phyloP scores from a whole-genome alignment of 2,888 invertebrate genomes.

The Liopterus haemorrhoidalis region DNA sequence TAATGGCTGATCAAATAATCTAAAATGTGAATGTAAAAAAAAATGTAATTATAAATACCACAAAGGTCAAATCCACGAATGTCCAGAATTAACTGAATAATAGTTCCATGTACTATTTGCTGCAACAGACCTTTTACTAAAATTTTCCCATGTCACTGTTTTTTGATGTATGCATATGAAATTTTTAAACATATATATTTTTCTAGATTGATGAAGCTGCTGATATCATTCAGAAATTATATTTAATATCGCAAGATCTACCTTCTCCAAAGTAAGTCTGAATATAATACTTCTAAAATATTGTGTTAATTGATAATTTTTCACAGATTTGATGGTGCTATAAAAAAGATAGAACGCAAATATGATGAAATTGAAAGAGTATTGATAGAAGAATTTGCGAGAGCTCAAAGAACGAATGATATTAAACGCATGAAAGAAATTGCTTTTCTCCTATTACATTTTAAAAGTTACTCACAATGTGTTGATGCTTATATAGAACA shows the following conservation, averaged over 20 bases:
- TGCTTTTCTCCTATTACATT: slow-evolving; percentile 86
- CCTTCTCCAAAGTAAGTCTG: slow-evolving; percentile 66
- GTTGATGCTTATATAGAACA: slow-evolving; percentile 96
- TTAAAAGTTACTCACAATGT: slow-evolving; percentile 94
- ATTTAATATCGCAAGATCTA: slow-evolving; percentile 91
- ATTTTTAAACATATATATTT: slow-evolving; percentile 14
- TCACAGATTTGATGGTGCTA: slow-evolving; percentile 68
- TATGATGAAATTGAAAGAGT: slow-evolving; percentile 85
- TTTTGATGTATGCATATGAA: slow-evolving; percentile 1
- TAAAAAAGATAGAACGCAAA: slow-evolving; percentile 78
- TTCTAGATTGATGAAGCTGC: slow-evolving; percentile 86
- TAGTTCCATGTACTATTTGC: no score
- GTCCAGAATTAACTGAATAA: no score
- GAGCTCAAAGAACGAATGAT: slow-evolving; percentile 80
- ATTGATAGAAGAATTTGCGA: slow-evolving; percentile 90
- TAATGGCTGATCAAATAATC: no score
- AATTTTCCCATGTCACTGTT: background rate
- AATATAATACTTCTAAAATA: background rate
- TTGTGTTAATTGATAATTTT: slow-evolving; percentile 25
- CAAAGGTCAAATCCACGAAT: no score
- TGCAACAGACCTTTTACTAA: background rate
- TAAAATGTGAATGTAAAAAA: no score
- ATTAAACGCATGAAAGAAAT: slow-evolving; percentile 86
- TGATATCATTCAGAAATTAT: slow-evolving; percentile 93
- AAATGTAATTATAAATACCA: no score